These are phyloP conservation scores for Eulacestoma nigropectus DNA, from an alignment of 2,113 vertebrate genomes.

Conservation along the genomic window DNA sequence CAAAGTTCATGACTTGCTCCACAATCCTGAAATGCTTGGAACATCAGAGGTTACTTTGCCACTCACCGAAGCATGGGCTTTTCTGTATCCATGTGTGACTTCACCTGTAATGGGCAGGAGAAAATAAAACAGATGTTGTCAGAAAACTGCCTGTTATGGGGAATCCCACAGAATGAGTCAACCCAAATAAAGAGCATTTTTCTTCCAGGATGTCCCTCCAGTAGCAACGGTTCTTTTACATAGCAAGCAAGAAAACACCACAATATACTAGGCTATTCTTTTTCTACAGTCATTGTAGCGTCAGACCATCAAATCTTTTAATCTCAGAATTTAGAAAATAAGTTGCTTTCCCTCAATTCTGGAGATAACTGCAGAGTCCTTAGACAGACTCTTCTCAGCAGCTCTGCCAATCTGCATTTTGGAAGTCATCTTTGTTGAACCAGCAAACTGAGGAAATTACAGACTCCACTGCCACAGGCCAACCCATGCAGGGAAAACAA, in stretches of 20 bases:
- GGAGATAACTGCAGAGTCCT: neutral
- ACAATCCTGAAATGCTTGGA: neutral
- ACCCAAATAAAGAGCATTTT: neutral
- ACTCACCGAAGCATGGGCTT: conserved; percentile 89
- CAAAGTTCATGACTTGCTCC: neutral
- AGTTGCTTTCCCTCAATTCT: neutral
- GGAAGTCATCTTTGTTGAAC: neutral
- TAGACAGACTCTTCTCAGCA: neutral
- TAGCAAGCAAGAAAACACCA: neutral
- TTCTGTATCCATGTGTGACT: conserved; percentile 85
- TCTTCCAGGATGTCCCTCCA: neutral
- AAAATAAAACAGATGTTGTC: neutral
- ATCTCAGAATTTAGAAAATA: neutral
- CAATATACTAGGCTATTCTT: neutral
- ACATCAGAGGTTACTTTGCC: neutral
- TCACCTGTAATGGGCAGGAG: conserved; percentile 81
- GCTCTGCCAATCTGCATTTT: neutral
- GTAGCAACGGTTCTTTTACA: neutral
- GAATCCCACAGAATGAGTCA: neutral
- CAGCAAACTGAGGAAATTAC: neutral
- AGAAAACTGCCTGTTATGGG: neutral
- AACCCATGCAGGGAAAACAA: neutral
- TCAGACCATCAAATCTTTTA: neutral
- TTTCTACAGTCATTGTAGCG: neutral
- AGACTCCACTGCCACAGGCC: neutral